Conservation (phyloP, 2,888 invertebrate species). For the Diloba caeruleocephala region DNA sequence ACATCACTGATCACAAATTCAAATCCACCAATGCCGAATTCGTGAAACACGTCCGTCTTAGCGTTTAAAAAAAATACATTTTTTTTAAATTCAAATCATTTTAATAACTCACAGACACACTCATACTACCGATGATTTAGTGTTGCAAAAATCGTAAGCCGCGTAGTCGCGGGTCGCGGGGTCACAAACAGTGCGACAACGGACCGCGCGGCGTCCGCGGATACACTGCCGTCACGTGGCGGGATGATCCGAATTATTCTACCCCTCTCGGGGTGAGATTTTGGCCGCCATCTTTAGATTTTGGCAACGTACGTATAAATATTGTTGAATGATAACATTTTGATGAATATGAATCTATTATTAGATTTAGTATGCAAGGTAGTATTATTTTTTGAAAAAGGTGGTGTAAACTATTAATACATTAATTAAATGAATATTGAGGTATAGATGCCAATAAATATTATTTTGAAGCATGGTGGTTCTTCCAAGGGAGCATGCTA, state of each 20-base stretch:
- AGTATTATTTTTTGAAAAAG: not conserved
- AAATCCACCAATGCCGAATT: slow-evolving; percentile 24
- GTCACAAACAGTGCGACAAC: slow-evolving; percentile 44
- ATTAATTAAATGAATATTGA: too few species aligned
- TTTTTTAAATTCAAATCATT: slow-evolving; percentile 8
- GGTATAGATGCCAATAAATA: too few species aligned
- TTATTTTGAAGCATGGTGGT: too few species aligned
- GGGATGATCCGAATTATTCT: slow-evolving; percentile 66
- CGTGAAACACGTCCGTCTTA: not conserved
- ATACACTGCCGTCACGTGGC: slow-evolving; percentile 84
- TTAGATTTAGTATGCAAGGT: too few species aligned
- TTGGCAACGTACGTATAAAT: slow-evolving; percentile 16
- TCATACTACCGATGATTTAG: slow-evolving; percentile 1
- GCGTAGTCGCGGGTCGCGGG: slow-evolving; percentile 42
- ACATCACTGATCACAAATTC: slow-evolving; percentile 25
- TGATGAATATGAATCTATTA: not conserved
- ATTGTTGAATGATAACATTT: not conserved
- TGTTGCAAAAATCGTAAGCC: slow-evolving; percentile 35
- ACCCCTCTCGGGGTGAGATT: slow-evolving; percentile 57
- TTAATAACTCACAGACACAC: too few species aligned
- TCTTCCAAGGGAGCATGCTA: too few species aligned
- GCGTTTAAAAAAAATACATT: slow-evolving; percentile 7
- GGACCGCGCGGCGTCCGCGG: slow-evolving; percentile 80
- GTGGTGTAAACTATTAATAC: too few species aligned
- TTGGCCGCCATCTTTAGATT: slow-evolving; percentile 50